These are phyloP conservation scores for Microplitis manilae DNA, from an alignment of 2,888 invertebrate genomes.

Conservation along the genomic window DNA sequence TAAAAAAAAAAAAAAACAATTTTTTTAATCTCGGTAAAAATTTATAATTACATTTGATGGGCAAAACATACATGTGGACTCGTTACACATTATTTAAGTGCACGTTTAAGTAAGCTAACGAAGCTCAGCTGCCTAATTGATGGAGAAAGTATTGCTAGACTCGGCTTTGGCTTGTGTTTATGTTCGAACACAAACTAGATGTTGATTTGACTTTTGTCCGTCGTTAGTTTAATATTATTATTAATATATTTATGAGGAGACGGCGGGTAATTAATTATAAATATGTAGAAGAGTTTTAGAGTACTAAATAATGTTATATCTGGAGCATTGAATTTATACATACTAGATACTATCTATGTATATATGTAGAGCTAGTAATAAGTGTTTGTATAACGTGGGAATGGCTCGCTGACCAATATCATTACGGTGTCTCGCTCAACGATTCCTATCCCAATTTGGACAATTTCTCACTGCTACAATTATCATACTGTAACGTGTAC, in stretches of 20 bases:
- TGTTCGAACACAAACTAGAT: constrained; percentile 41
- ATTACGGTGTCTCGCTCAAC: constrained; percentile 13
- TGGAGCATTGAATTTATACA: not conserved
- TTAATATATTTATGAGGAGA: not conserved
- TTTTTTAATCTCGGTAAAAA: not conserved
- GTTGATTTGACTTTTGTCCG: constrained; percentile 24
- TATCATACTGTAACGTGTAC: constrained; percentile 18
- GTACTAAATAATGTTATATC: not conserved
- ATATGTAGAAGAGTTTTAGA: too few species aligned
- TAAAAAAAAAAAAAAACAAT: not conserved
- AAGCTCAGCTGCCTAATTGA: constrained; percentile 55
- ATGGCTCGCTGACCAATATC: constrained; percentile 29
- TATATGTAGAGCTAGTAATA: not conserved
- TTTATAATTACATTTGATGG: constrained; percentile 33
- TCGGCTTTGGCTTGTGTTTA: not conserved
- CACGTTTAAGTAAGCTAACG: constrained; percentile 41
- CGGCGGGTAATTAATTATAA: too few species aligned
- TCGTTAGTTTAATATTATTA: not conserved
- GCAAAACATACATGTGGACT: constrained; percentile 30
- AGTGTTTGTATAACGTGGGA: constrained; percentile 28
- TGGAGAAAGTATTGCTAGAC: constrained; percentile 57
- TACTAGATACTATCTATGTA: not conserved
- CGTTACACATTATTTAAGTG: constrained; percentile 33
- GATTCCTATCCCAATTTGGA: constrained; percentile 35
- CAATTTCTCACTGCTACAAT: constrained; percentile 29